Evolutionary conservation across 2,888 invertebrate species (phyloP), one percentile per base, ranked within the genome.

Genomic region (Syrphus vitripennis): DNA sequence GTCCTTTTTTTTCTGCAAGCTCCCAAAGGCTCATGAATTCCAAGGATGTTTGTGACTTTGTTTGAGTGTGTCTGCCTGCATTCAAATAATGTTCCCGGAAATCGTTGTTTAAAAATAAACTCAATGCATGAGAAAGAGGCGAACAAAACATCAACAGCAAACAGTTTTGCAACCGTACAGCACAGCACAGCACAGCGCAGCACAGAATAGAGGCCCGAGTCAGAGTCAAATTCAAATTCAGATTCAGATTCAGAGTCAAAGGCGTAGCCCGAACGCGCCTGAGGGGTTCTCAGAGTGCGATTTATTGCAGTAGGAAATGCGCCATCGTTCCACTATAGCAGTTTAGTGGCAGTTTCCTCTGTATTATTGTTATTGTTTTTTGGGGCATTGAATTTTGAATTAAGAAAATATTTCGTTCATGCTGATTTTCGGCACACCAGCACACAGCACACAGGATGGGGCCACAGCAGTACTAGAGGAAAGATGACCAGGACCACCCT

Each of bases 51-150:
- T 82, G 61, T 77, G 86, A 70, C 77, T 86, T 70, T 84, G 86
- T 70, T 76, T 77, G 82, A 72, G 69, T 82, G 81, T 86, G 67
- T 65, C 70, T 70, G 67, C 67, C 61, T 84, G 86, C 81, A 78
- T 81, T 86, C 77, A 61, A 82, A 86, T 82, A 77, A 82, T 86
- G 86, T 86, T 86, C 77, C 86, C 86, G 86, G 86, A 86, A 86
- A 86, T 86, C 77, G 86, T 86, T 82, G 86, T 78, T 86, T 86
- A 86, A 86, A 82, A 86, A 86, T 86, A 86, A 86, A 86, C 86
- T 86, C 82, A 45, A 65, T 61, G 63, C 48, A 78, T 26, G 70
- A 42, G 50, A 48, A 67, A 5, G 63, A 55, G 63, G 37, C 61
- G 19, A 74, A 24, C 78, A 69, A 50, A n/a, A 50, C 16, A 63